phyloP scores from a whole-genome alignment of 2,888 invertebrate species.

The Spilosoma lubricipeda region DNA sequence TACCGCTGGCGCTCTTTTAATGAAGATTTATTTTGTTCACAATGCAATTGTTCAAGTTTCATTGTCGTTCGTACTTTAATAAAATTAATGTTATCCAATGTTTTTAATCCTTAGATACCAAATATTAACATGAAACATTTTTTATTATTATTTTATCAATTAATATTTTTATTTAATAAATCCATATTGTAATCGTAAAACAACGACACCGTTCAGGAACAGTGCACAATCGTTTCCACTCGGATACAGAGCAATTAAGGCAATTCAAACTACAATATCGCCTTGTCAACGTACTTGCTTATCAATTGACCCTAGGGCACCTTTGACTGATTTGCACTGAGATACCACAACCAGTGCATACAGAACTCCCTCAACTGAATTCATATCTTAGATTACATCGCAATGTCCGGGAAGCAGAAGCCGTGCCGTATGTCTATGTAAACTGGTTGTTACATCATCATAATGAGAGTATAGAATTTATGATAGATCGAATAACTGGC shows the following conservation, averaged over 20 bases:
- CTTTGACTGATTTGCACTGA: conserved; percentile 78
- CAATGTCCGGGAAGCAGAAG: conserved; percentile 19
- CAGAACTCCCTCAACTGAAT: conserved; percentile 50
- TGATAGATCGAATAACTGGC: conserved; percentile 66
- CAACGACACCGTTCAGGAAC: conserved; percentile 41
- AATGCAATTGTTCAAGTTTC: conserved; percentile 60
- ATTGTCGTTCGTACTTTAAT: conserved; percentile 51
- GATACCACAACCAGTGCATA: conserved; percentile 60
- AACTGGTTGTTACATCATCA: conserved; percentile 50
- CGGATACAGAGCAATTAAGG: conserved; percentile 63
- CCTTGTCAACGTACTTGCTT: conserved; percentile 68
- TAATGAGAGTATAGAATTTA: conserved; percentile 56
- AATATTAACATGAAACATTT: background rate
- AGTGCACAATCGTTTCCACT: conserved; percentile 53
- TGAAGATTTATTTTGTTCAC: conserved; percentile 70
- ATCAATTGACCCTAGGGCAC: conserved; percentile 69
- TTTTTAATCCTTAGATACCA: background rate
- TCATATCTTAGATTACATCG: conserved; percentile 17
- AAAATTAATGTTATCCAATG: conserved; percentile 39
- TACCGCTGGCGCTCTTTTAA: conserved; percentile 66
- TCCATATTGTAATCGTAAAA: conserved; percentile 33
- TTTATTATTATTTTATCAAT: background rate
- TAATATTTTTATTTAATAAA: background rate
- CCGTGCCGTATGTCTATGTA: conserved; percentile 44
- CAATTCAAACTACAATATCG: conserved; percentile 62